phyloP scores from a whole-genome alignment of 2,113 vertebrate genomes.

The Cyprinodon brontotheroides region DNA sequence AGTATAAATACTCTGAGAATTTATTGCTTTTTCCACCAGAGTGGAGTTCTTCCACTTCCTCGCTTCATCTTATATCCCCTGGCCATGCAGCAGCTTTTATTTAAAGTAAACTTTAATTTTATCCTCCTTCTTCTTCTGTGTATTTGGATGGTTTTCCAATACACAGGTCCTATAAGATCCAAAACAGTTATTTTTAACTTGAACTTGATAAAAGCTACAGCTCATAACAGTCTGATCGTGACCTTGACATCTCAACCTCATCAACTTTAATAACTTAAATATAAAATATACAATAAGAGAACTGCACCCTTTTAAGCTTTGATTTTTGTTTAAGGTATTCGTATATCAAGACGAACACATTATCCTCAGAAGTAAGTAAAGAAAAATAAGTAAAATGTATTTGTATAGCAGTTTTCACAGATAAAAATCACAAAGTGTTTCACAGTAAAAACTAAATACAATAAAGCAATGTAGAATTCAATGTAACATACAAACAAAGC shows the following conservation, averaged over 20 bases:
- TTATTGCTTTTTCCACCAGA: neutral
- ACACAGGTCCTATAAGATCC: neutral
- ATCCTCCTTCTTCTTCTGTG: neutral
- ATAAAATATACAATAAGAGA: neutral
- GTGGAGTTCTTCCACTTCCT: neutral
- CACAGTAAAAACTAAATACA: no score
- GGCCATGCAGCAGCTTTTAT: neutral
- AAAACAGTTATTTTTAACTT: neutral
- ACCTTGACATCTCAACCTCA: neutral
- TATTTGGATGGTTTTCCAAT: neutral
- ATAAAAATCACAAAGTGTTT: no score
- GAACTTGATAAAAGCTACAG: neutral
- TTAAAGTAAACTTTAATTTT: conserved; percentile 6
- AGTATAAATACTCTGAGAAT: neutral
- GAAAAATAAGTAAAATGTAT: no score
- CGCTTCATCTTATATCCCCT: neutral
- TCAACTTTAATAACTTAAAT: neutral
- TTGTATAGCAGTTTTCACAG: no score
- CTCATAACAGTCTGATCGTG: neutral
- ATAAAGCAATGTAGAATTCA: no score
- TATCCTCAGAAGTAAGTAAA: no score
- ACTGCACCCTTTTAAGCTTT: neutral
- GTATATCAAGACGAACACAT: no score
- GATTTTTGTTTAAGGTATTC: no score
- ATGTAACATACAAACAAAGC: no score